Evolutionary conservation across 1,140 invertebrate species (phyloP), one percentile per base, ranked within the genome.

Genomic region (Tetragnatha versicolor): DNA sequence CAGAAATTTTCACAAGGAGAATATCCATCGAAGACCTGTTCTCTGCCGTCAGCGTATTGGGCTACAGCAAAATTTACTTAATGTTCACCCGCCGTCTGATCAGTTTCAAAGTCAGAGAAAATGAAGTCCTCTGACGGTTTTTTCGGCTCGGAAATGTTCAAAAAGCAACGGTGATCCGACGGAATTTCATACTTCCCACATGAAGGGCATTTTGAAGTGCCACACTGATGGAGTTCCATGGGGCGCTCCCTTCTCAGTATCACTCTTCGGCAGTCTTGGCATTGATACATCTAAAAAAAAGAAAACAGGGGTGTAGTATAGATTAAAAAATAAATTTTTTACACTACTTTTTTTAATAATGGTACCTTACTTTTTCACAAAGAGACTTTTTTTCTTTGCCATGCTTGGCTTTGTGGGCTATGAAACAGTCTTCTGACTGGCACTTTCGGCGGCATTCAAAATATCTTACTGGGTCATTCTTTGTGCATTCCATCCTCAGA

Each of bases 361-460:
- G 20, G 10, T 27, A n/a, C 7, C 31, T n/a, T 35, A 61, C 58
- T n/a, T 20, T 33, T 35, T 61, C 58, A n/a, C 58, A 61, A n/a
- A 61, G 12, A 10, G 58, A 61, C 3, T 7, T 3, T n/a, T 61
- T 33, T 20, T 61, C 2, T 27, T 35, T 33, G 7, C 58, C 31
- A 61, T 6, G 14, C 4, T n/a, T 2, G 2, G 61, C 20, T 27
- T 65, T 65, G 27, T 65, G 61, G 4, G 35, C 22, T 5, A 5
- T 10, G 45, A 42, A 65, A 14, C 61, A 65, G 10, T 65, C 61
- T 12, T 65, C 35, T 33, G 61, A 65, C 45, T 27, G 14, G 27
- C 61, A 65, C 2, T 42, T 10, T 3, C 61, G 10, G 20, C 39
- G 12, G 22, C 60, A 35, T 10, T 37, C 3, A 14, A 12, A 25